Evolutionary conservation across 2,888 invertebrate genomes (phyloP).

Genomic region (Nephrotoma appendiculata): DNA sequence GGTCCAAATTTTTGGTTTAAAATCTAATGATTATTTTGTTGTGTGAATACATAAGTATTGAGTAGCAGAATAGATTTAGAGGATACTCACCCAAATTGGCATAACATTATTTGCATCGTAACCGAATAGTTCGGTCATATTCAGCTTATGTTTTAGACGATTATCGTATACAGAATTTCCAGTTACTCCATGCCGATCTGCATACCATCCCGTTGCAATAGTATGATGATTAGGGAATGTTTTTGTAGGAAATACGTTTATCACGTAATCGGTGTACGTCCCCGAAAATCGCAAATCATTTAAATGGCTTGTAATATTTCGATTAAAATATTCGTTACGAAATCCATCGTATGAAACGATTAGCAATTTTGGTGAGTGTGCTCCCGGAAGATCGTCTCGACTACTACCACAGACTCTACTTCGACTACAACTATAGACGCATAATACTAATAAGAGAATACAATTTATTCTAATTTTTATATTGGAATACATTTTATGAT

Average conservation of each 20-base stretch:
- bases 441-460: background rate
- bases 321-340: slow-evolving; percentile 47
- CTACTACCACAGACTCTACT: background rate
- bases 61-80: background rate
- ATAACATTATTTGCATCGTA: slow-evolving; percentile 35
- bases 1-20: slow-evolving; percentile 39
- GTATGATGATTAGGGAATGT: slow-evolving; percentile 63
- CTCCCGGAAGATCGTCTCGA: background rate
- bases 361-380: background rate
- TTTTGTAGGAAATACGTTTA: slow-evolving; percentile 50
- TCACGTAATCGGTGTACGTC: slow-evolving; percentile 40
- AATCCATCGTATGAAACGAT: slow-evolving; percentile 51
- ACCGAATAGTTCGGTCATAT: slow-evolving; percentile 36
- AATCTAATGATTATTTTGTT: slow-evolving; percentile 31
- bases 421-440: background rate
- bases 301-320: slow-evolving; percentile 42
- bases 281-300: slow-evolving; percentile 39
- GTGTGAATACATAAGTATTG: background rate
- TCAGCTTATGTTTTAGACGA: slow-evolving; percentile 11
- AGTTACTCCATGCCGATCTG: slow-evolving; percentile 53
- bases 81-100: slow-evolving; percentile 41
- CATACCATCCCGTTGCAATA: slow-evolving; percentile 52
- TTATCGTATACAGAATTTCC: slow-evolving; percentile 44
- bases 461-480: background rate
- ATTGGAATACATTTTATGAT: background rate